Evolutionary conservation across 2,113 vertebrate genomes (phyloP).

Genomic region (Thunnus thynnus): DNA sequence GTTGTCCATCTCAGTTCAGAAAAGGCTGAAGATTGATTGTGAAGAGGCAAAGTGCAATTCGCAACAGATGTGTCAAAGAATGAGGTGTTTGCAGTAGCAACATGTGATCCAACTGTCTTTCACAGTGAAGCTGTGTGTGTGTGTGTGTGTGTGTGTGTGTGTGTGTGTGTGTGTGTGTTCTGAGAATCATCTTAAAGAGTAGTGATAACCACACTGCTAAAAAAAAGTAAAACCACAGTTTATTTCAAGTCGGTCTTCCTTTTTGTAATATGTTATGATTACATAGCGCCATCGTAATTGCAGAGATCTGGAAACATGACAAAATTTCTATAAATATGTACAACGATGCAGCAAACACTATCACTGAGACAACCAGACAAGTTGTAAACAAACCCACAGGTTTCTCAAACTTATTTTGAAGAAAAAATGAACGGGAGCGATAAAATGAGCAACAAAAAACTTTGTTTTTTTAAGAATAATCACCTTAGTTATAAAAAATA

Average conservation of each 20-base stretch:
- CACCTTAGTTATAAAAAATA: no score
- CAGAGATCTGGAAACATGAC: no score
- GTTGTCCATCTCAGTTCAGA: constrained; percentile 1
- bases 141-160: neutral
- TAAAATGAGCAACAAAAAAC: no score
- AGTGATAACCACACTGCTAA: neutral
- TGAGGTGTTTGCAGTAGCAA: constrained; percentile 4
- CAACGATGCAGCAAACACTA: no score
- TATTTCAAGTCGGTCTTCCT: neutral
- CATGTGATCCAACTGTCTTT: neutral
- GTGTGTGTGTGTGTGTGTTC: neutral
- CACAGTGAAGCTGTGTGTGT: neutral
- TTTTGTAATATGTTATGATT: neutral
- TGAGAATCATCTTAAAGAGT: neutral
- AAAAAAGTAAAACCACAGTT: neutral
- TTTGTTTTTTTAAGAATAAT: no score
- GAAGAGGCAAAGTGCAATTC: neutral
- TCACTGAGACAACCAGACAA: no score
- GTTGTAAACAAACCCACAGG: no score
- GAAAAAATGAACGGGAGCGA: no score
- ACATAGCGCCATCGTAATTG: no score
- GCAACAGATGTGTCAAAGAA: constrained; percentile 1
- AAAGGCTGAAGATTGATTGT: neutral
- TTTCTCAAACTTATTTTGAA: no score
- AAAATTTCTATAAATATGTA: no score